phyloP scores from a whole-genome alignment of 2,797 vertebrate species.

The Micropoecilia bifurca region DNA sequence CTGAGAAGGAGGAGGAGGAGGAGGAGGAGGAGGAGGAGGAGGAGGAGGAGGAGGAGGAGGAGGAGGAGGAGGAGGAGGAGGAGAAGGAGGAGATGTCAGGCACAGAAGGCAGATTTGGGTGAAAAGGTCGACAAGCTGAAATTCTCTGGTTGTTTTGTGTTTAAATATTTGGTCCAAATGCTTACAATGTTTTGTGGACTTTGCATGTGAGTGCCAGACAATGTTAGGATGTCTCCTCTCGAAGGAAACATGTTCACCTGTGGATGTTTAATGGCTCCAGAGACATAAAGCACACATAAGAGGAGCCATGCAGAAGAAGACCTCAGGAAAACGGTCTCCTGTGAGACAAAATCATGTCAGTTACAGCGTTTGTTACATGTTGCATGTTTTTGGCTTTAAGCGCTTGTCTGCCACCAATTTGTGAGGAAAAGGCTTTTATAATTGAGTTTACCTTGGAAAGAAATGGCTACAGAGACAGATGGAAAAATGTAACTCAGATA shows the following conservation, averaged over 20 bases:
- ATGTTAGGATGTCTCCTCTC: constrained; percentile 35
- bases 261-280: constrained; percentile 27
- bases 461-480: not conserved
- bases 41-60: constrained; percentile 10
- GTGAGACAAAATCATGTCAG: constrained; percentile 15
- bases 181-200: constrained; percentile 54
- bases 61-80: constrained; percentile 13
- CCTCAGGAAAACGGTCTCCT: constrained; percentile 36
- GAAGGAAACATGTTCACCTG: constrained; percentile 46
- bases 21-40: constrained; percentile 4
- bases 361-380: not conserved
- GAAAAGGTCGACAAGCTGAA: constrained; percentile 34
- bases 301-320: constrained; percentile 34
- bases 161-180: constrained; percentile 48
- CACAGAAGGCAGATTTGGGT: not conserved
- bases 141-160: constrained; percentile 38
- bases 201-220: constrained; percentile 63
- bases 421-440: not conserved
- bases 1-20: constrained; percentile 18
- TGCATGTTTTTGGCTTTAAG: not conserved
- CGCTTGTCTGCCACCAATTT: not conserved
- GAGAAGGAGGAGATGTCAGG: not conserved
- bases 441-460: not conserved
- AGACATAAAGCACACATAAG: constrained; percentile 18
- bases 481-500: not conserved